A percentile compares a stretch with the other conserved stretches of the same genome.
These are phyloP conservation scores for Pseudoips prasinana DNA, from an alignment of 2,888 invertebrate genomes.

Conservation along the genomic window DNA sequence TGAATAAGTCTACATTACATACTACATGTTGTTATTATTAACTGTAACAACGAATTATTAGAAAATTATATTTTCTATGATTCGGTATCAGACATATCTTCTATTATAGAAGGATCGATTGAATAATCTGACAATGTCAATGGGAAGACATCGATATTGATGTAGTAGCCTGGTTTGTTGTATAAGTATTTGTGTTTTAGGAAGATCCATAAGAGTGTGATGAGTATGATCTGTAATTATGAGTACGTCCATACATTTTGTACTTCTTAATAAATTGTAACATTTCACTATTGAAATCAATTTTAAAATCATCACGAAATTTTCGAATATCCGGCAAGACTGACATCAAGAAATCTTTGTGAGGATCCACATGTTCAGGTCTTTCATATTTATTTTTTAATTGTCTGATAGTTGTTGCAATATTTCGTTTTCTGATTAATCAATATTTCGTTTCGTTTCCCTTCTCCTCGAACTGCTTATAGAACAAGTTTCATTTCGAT, in stretches of 20 bases:
- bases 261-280: no score
- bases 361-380: no score
- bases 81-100: conserved; percentile 2
- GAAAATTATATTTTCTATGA: no score
- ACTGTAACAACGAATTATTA: background rate
- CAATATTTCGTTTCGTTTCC: conserved; percentile 5
- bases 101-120: conserved; percentile 6
- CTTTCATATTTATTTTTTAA: no score
- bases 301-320: no score
- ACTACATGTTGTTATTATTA: background rate
- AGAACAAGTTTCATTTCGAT: conserved; percentile 8
- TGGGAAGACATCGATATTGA: conserved; percentile 2
- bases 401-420: conserved; percentile 8
- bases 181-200: conserved; percentile 6
- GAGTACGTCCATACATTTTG: no score
- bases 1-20: background rate
- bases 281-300: no score
- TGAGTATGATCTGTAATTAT: no score
- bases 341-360: no score
- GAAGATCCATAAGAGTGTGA: no score
- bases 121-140: conserved; percentile 7
- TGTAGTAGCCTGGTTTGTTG: conserved; percentile 6
- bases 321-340: no score
- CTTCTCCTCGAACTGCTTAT: conserved; percentile 6
- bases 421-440: conserved; percentile 9